Base-by-base conservation (phyloP, 1,140 invertebrate genomes). In the Drosophila nigromelanica region DNA sequence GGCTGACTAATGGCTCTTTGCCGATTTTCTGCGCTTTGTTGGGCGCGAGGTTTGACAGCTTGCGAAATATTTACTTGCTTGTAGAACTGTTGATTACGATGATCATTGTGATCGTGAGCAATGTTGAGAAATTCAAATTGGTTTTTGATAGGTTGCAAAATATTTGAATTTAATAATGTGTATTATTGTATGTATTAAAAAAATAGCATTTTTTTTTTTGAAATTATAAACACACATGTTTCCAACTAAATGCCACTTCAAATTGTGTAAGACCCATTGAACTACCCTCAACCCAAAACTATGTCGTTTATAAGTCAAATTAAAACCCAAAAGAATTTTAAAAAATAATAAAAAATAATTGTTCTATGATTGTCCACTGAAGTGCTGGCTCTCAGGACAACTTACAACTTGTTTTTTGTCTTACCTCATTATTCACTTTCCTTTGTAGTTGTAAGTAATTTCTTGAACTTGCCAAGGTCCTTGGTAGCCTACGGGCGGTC, bases 351-450 rank as follows among this genome's bases (percentile, higher is more conserved):
- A 37, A 10, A 54, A 60, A 68, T 68, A 73, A 73, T 68, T 60
- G 48, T 24, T 73, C 15, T 14, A 33, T 68, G 42, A 73, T 73
- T 68, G 70, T 60, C 64, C 55, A 21, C 5, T 73, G 55, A 73
- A 73, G 70, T 73, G 48, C 39, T 27, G 10, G 45, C 60, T 66
- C 43, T 70, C 59, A 48, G 59, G 33, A 48, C 67, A 70, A 54
- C 67, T 54, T 58, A 35, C 33, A 35, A 35, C 33, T 15, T 58
- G 43, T 56, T 54, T 55, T 50, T 64, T 48, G 59, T 60, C 68
- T 72, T 73, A 67, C 72, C 80, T 85, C 64, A 83, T 82, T 82
- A 78, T 56, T 66, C 68, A 77, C 24, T 73, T 51, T 61, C 45
- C 42, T 52, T 66, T 67, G 69, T 58, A 67, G 45, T 67, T 21